Evolutionary conservation across 92 coral and sea anemone species (phyloP), one percentile per base, ranked within the genome.

Genomic region (Umimayanthus chanpuru): DNA sequence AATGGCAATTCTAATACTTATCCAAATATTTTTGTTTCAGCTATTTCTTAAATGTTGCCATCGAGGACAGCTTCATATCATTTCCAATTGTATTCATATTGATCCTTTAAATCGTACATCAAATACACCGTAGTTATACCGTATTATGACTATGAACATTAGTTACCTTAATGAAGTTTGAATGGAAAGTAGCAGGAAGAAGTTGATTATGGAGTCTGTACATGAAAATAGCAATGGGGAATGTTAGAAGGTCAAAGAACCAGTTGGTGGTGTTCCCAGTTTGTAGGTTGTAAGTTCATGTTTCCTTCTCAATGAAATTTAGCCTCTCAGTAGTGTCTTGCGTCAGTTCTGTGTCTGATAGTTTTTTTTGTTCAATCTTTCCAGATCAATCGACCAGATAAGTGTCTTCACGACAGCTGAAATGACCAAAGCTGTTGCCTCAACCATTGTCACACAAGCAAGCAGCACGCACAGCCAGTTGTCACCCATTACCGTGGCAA

Each of bases 401-500:
- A 89, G 91, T 83, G 98, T 91, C 30, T 92, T 95, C 89, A 96
- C 97, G 56, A 94, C 98, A 0, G 95, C 96, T 4, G 96, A 92
- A 88, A 89, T 96, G 82, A 96, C 98, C 86, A 96, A 96, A 86
- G 98, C 91, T 10, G 96, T 96, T 21, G 98, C 98, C 15, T 93
- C 96, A 4, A 94, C 98, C 55, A 96, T 96, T 79, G 93, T 93
- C 87, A 96, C 98, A 53, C 98, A 93, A 92, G 85, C 95, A 26
- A 90, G 84, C 30, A 91, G 98, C 82, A 92, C 96, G 75, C 91
- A 95, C 90, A 96, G 98, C 90, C 98, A 94, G 76, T 91, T 96
- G 70, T 95, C 98, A 25, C 98, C 98, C 73, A 96, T 96, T 89
- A 96, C 98, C 49, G 98, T 96, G 73, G 98, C 98, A 77, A 96